Evolutionary conservation across 2,797 vertebrate genomes (phyloP), one percentile per base, ranked within the genome.

Genomic region (Lerista edwardsae): DNA sequence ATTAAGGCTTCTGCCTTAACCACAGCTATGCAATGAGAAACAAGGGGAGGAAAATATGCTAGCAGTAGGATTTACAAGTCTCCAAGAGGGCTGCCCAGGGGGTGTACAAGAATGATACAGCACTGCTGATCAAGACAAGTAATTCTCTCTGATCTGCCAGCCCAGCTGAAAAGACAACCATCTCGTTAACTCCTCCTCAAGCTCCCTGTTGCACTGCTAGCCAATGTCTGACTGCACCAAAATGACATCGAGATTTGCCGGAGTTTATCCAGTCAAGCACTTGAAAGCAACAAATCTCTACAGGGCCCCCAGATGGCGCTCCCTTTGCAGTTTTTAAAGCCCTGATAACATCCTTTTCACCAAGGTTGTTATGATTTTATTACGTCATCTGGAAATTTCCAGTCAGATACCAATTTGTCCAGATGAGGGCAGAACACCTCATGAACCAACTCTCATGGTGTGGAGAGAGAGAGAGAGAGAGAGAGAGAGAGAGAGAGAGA

Each of bases 251-350:
- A 83, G 64, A 88, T 65, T 7, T 9, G 65, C 64, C 25, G 31
- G 55, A 47, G 57, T 67, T 75, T 83, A 27, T 75, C 71, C 75
- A 61, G 59, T 65, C 57, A 80, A 55, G 31, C 4, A 72, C 65
- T 62, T 31, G 41, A 79, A 86, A 36, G 62, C 6, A 91, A 88
- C 89, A 91, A 2, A 81, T 68, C 91, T 91, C 83, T 84, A 80
- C 11, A 74, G 75, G 83, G 91, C 93, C 95, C 2, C 94, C 92
- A 96, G 96, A 90, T 93, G 95, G 96, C 92, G 92, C 93, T 91
- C 91, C 75, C n/a, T 72, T 80, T 84, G 61, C 84, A 76, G 74
- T 84, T 83, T 61, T 69, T 62, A 77, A 78, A 27, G 29, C 74
- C 87, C 74, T 2, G 36, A 79, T 77, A 89, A 81, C 69, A 82